phyloP scores from a whole-genome alignment of 2,797 vertebrate species.

The Spheniscus humboldti region DNA sequence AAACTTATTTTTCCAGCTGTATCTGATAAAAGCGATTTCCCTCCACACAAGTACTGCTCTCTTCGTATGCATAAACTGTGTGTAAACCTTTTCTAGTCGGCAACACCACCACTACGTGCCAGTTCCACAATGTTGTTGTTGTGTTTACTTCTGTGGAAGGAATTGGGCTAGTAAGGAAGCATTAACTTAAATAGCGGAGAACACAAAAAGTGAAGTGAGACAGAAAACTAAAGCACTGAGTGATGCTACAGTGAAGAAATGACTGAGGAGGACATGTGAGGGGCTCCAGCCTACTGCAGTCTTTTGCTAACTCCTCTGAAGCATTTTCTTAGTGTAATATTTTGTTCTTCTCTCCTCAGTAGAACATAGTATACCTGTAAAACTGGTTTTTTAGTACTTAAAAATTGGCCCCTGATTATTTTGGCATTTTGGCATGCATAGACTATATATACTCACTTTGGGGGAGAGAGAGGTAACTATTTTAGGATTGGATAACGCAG shows the following conservation, averaged over 20 bases:
- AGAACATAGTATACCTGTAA: neutral
- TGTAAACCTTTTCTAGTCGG: neutral
- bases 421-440: neutral
- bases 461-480: neutral
- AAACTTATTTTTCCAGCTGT: neutral
- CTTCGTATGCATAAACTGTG: fast-evolving
- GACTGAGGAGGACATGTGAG: neutral
- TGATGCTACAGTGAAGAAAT: neutral
- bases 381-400: neutral
- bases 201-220: neutral
- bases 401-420: neutral
- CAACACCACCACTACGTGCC: neutral
- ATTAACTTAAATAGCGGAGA: neutral
- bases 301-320: neutral
- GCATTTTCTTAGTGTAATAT: neutral
- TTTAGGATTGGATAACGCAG: neutral
- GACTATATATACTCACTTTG: neutral
- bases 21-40: neutral
- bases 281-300: neutral
- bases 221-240: neutral
- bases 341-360: neutral
- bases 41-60: neutral
- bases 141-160: neutral
- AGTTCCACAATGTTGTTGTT: neutral
- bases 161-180: neutral